Base-by-base conservation (phyloP, 2,888 invertebrate genomes). In the Pollenia angustigena region DNA sequence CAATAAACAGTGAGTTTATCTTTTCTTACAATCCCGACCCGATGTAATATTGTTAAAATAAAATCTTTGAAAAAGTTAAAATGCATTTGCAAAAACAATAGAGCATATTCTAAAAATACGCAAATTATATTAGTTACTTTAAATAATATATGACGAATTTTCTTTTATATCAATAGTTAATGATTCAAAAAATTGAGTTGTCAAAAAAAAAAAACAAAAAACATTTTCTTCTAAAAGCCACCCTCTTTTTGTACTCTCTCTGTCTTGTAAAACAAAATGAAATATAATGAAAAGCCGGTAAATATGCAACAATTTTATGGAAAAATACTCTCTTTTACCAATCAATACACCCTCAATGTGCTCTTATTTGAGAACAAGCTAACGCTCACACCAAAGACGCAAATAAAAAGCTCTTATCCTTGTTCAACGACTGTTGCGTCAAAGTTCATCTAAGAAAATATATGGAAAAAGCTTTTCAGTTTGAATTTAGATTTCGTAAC, bases 401-500 rank as follows among this genome's bases (percentile, higher is more conserved):
- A 68, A 78, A 42, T 42, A 8, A 64, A 84, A 85, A 75, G 64
- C 71, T 72, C 32, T 14, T 8, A 75, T 82, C 85, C 85, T 86
- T 80, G 69, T 44, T 50, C 32, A 62, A 58, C 32, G 79, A 84
- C 64, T 87, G 84, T 84, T 87, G 81, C 84, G 74, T 79, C 58
- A 76, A 66, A 8, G 16, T 66, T 72, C 42, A n/a, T 14, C 23
- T 72, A 23, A 48, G 64, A 56, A 50, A 56, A 56, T 44, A 23
- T 16, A 14, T 44, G 58, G n/a, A 66, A 87, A 84, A 87, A 87
- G 87, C 87, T 87, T 62, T 84, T 81, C 78, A 87, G 87, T 87
- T 87, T 80, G 62, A 72, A 62, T 87, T 84, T 81, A 87, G 81
- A 87, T 87, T 81, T 87, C 84, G 84, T 84, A 87, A 84, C 76